These are phyloP conservation scores for Perccottus glenii DNA, from an alignment of 2,113 vertebrate genomes.

Conservation along the genomic window DNA sequence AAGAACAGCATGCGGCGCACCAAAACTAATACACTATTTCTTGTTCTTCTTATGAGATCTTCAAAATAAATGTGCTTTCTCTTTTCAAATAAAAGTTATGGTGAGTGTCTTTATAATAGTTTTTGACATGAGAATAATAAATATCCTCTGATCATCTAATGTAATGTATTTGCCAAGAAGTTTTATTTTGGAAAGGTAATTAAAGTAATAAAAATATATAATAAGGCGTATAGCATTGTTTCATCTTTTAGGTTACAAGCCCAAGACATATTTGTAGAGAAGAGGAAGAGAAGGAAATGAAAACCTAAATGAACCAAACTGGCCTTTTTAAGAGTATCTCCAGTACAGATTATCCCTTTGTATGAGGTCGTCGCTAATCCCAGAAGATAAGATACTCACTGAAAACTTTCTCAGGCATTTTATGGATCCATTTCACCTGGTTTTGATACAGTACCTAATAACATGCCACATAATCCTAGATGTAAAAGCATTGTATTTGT, in stretches of 20 bases:
- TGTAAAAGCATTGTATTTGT: constrained; percentile 24
- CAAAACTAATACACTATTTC: constrained; percentile 4
- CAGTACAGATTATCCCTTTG: neutral
- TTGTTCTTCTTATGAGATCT: neutral
- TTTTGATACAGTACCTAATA: neutral
- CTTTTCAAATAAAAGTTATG: constrained; percentile 20
- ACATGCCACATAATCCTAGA: constrained; percentile 10
- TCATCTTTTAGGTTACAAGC: no score
- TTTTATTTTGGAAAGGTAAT: constrained; percentile 25
- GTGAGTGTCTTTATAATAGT: constrained; percentile 3
- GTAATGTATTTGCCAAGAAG: constrained; percentile 6
- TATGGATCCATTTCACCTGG: constrained; percentile 17
- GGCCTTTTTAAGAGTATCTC: constrained; percentile 8
- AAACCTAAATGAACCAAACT: constrained; percentile 28
- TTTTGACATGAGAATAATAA: constrained; percentile 17
- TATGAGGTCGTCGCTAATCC: neutral
- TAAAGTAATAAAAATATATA: constrained; percentile 19
- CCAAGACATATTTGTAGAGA: no score
- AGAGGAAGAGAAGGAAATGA: no score
- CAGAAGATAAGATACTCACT: neutral
- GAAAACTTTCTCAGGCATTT: neutral
- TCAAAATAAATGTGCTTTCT: constrained; percentile 1
- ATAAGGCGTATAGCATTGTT: neutral
- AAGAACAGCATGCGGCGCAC: constrained; percentile 25
- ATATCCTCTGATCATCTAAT: no score